phyloP scores from a whole-genome alignment of 1,140 invertebrate genomes.

The Hermetia illucens region DNA sequence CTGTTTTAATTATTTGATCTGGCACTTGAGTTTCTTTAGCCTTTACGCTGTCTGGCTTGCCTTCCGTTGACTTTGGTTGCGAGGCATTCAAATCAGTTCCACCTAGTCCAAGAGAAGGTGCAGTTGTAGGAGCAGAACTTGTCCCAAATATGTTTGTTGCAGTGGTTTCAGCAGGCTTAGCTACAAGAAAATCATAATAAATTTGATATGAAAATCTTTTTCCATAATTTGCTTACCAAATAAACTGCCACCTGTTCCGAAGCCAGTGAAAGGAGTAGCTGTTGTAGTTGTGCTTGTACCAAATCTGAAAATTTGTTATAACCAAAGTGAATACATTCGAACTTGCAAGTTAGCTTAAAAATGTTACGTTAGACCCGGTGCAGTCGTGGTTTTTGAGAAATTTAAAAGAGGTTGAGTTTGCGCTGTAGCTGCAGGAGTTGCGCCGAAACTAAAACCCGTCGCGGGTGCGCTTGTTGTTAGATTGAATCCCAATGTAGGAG shows the following conservation, averaged over 20 bases:
- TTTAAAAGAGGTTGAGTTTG: background rate
- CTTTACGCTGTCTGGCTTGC: conserved; percentile 39
- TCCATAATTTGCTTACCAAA: conserved; percentile 8
- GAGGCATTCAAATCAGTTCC: conserved; percentile 43
- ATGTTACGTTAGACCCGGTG: background rate
- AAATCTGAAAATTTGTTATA: too few relatives aligned
- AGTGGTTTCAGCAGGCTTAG: conserved; percentile 17
- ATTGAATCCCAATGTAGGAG: conserved; percentile 4
- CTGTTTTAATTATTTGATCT: conserved; percentile 46
- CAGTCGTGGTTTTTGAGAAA: background rate
- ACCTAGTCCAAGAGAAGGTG: conserved; percentile 40
- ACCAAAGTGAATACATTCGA: too few relatives aligned
- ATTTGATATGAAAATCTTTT: conserved; percentile 6
- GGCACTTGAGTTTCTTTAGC: conserved; percentile 58
- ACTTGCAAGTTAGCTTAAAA: background rate
- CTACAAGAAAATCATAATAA: conserved; percentile 24
- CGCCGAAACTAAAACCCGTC: conserved; percentile 13
- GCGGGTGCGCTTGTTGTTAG: conserved; percentile 3
- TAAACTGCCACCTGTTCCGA: conserved; percentile 10
- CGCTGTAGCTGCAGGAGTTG: conserved; percentile 4
- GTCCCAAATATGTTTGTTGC: conserved; percentile 3
- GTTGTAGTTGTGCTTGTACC: too few relatives aligned
- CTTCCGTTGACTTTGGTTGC: conserved; percentile 36
- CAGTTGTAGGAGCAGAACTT: conserved; percentile 11
- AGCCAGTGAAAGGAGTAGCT: conserved; percentile 12